Percentiles rank a stretch among this genome's conserved stretches.
These are phyloP conservation scores for Acleris holmiana DNA, from an alignment of 2,888 invertebrate genomes.

Conservation along the genomic window DNA sequence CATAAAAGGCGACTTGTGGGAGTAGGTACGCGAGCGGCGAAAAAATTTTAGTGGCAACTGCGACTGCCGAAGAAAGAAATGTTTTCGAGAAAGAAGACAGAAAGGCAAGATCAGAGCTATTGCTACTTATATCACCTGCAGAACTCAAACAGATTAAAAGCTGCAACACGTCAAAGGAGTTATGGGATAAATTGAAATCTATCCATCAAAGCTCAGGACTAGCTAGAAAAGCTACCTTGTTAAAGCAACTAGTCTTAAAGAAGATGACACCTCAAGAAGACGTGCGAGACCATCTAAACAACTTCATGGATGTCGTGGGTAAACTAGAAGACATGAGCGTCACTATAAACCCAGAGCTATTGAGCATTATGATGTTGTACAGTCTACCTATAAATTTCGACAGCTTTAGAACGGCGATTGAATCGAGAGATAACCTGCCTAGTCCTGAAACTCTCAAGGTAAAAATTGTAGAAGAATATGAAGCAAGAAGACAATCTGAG, in stretches of 20 bases:
- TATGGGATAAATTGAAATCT: slow-evolving; percentile 56
- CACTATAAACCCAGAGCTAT: slow-evolving; percentile 48
- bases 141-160: not conserved
- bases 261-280: slow-evolving; percentile 52
- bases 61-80: no score
- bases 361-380: slow-evolving; percentile 53
- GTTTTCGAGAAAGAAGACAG: not conserved
- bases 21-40: no score
- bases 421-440: slow-evolving; percentile 54
- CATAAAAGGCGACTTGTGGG: no score
- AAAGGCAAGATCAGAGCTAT: not conserved
- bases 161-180: slow-evolving; percentile 43
- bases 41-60: not conserved
- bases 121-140: not conserved
- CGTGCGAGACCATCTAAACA: slow-evolving; percentile 51
- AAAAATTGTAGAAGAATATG: not conserved
- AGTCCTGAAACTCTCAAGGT: slow-evolving; percentile 40
- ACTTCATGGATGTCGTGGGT: slow-evolving; percentile 55
- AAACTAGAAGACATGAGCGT: slow-evolving; percentile 54
- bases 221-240: slow-evolving; percentile 50
- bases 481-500: not conserved
- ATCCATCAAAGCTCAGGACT: slow-evolving; percentile 60
- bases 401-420: slow-evolving; percentile 55
- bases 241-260: slow-evolving; percentile 55
- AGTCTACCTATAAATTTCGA: slow-evolving; percentile 52